A percentile compares a stretch with the other conserved stretches of the same genome.
These are phyloP conservation scores for Acleris laterana DNA, from an alignment of 2,888 invertebrate species.

Conservation along the genomic window DNA sequence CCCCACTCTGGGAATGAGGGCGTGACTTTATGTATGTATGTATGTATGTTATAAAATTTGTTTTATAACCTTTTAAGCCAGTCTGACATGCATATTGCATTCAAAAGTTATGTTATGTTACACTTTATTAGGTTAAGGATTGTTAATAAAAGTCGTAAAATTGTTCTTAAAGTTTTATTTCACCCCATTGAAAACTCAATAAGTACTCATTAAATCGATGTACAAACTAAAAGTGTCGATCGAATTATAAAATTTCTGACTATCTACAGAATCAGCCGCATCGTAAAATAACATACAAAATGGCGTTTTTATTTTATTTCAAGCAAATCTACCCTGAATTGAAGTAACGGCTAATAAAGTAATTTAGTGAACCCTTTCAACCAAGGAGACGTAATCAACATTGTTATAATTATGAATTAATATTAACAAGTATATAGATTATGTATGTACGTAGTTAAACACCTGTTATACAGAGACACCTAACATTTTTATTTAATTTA, in stretches of 20 bases:
- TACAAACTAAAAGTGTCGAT: conserved; percentile 71
- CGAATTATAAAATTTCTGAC: conserved; percentile 56
- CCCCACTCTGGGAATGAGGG: too few relatives aligned
- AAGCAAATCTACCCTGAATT: conserved; percentile 57
- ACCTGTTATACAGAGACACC: conserved; percentile 84
- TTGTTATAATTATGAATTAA: conserved; percentile 78
- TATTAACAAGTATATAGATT: conserved; percentile 83
- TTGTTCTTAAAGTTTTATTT: conserved; percentile 81
- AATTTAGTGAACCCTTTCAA: conserved; percentile 45
- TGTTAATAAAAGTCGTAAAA: conserved; percentile 47
- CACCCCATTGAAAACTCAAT: conserved; percentile 81
- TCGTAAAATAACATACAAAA: conserved; percentile 44
- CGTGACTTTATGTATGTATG: too few relatives aligned
- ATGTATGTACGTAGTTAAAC: conserved; percentile 78
- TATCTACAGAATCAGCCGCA: conserved; percentile 60
- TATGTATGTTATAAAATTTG: too few relatives aligned
- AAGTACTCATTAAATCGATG: conserved; percentile 68
- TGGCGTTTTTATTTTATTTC: conserved; percentile 43
- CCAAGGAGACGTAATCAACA: conserved; percentile 72
- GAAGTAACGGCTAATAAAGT: conserved; percentile 38
- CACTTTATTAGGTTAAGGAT: background rate
- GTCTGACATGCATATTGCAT: background rate
- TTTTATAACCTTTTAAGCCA: too few relatives aligned
- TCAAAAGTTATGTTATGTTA: background rate
- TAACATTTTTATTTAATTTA: conserved; percentile 71